Conservation (phyloP, 2,797 vertebrate genomes). For the Lepidocolaptes lacrymiger region DNA sequence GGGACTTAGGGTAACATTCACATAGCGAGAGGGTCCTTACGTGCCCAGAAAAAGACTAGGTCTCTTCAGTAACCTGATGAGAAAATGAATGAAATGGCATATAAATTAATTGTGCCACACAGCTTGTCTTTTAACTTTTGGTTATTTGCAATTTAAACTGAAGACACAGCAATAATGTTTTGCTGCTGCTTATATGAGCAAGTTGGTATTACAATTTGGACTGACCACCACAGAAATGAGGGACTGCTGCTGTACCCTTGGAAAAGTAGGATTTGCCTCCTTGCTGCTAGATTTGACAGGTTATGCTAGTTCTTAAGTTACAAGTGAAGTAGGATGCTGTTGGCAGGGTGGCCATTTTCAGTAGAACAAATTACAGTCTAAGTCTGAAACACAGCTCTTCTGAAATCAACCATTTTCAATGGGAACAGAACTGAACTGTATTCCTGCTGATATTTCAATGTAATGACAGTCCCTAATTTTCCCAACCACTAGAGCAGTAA, state of each 20-base stretch:
- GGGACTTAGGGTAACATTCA: not conserved
- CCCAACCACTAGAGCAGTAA: slow-evolving; percentile 39
- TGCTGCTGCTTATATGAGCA: not conserved
- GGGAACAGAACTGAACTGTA: not conserved
- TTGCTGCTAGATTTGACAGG: slow-evolving; percentile 3
- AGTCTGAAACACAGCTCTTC: not conserved
- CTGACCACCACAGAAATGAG: not conserved
- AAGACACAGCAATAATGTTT: not conserved
- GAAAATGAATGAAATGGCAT: not conserved
- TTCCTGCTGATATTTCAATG: slow-evolving; percentile 33
- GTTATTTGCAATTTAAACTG: not conserved
- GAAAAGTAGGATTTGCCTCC: not conserved
- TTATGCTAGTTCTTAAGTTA: not conserved
- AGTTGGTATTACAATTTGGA: not conserved
- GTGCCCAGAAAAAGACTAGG: not conserved
- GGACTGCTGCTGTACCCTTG: not conserved
- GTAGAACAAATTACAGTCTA: slow-evolving; percentile 19
- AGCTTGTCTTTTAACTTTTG: not conserved
- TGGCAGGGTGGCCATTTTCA: not conserved
- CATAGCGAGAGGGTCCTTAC: not conserved
- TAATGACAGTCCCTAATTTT: slow-evolving; percentile 50
- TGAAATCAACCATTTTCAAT: slow-evolving; percentile 21
- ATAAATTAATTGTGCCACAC: not conserved
- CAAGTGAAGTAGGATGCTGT: slow-evolving; percentile 12
- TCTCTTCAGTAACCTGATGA: not conserved